These are phyloP conservation scores for Drosophila seclusa DNA, from an alignment of 2,888 invertebrate species.

Conservation along the genomic window DNA sequence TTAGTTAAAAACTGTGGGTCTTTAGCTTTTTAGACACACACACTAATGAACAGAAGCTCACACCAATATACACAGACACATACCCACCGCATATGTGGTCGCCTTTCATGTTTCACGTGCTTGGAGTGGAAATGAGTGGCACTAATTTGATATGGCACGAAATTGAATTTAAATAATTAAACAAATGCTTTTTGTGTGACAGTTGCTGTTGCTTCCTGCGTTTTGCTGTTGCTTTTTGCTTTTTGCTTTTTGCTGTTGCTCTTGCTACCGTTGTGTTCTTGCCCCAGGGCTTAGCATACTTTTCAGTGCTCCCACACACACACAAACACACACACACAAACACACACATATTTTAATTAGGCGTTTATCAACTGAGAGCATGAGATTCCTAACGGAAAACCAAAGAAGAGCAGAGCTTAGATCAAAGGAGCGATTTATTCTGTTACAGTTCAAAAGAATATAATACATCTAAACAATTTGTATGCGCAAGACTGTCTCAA, in stretches of 20 bases:
- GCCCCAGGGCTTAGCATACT: slow-evolving; percentile 58
- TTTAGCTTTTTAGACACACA: slow-evolving; percentile 17
- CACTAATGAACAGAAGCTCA: not conserved
- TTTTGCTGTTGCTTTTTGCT: not conserved
- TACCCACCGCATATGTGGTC: not conserved
- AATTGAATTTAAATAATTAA: slow-evolving; percentile 79
- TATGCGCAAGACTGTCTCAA: not conserved
- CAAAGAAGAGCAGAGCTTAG: slow-evolving; percentile 4
- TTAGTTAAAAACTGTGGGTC: slow-evolving; percentile 60
- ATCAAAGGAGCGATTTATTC: slow-evolving; percentile 29
- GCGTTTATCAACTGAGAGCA: slow-evolving; percentile 35
- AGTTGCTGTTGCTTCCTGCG: not conserved
- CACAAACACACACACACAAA: not conserved
- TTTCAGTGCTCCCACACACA: slow-evolving; percentile 31
- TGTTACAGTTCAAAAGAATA: not conserved
- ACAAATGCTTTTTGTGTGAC: slow-evolving; percentile 54
- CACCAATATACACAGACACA: not conserved
- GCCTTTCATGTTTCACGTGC: slow-evolving; percentile 49
- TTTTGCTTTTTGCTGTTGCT: not conserved
- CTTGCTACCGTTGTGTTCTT: slow-evolving; percentile 12
- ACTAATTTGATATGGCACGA: slow-evolving; percentile 75
- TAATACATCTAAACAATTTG: not conserved
- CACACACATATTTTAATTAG: slow-evolving; percentile 37
- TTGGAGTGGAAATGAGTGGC: slow-evolving; percentile 69
- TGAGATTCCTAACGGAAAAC: slow-evolving; percentile 1